Evolutionary conservation across 2,113 vertebrate genomes (phyloP).

Genomic region (Neolamprologus cancellatus): DNA sequence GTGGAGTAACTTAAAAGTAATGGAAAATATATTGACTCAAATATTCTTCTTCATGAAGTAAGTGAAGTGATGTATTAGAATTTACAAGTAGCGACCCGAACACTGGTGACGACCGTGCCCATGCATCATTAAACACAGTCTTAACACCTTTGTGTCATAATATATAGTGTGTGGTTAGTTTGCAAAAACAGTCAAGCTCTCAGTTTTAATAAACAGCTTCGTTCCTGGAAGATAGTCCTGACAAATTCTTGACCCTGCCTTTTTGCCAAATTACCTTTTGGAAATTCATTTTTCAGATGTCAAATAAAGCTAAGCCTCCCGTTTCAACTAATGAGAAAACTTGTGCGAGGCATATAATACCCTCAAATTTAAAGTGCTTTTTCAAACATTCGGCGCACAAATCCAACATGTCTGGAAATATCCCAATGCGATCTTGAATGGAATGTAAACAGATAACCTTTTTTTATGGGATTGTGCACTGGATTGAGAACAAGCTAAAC

Average conservation of each 20-base stretch:
- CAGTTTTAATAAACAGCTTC: constrained; percentile 47
- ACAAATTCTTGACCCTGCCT: neutral
- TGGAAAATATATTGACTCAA: neutral
- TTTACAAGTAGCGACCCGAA: neutral
- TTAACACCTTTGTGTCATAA: constrained; percentile 38
- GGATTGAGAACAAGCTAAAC: constrained; percentile 31
- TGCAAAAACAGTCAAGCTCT: constrained; percentile 41
- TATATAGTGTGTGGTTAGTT: constrained; percentile 47
- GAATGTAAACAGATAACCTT: constrained; percentile 48
- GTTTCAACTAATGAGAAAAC: neutral
- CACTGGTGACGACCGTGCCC: neutral
- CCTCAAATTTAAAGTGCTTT: neutral
- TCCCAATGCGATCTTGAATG: constrained; percentile 20
- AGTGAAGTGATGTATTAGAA: neutral
- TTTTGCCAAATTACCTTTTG: neutral
- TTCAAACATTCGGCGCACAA: neutral
- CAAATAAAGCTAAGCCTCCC: neutral
- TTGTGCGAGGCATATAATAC: neutral
- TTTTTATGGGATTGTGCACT: constrained; percentile 43
- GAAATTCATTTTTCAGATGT: neutral
- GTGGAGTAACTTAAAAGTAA: neutral
- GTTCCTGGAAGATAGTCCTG: constrained; percentile 22
- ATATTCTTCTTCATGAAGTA: neutral
- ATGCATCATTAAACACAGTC: constrained; percentile 37
- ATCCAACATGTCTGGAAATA: neutral